Evolutionary conservation across 2,113 vertebrate genomes (phyloP).

Genomic region (Peromyscus californicus): DNA sequence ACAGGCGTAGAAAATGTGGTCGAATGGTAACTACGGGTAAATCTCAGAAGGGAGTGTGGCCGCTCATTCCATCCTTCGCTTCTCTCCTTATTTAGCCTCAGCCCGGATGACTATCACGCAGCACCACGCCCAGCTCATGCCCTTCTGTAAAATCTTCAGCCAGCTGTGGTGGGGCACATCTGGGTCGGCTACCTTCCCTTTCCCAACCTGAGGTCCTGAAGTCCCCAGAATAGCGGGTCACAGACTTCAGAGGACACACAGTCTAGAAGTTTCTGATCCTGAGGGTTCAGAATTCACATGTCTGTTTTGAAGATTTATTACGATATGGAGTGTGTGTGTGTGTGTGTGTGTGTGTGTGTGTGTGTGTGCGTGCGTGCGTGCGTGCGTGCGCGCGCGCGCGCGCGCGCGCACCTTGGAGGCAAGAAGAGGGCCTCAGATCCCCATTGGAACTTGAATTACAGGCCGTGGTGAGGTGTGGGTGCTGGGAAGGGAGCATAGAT

Average conservation of each 20-base stretch:
- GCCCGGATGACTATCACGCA: accelerated
- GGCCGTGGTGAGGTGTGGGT: background rate
- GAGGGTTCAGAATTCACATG: background rate
- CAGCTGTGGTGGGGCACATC: background rate
- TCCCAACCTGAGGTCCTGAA: background rate
- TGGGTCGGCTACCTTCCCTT: background rate
- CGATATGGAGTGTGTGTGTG: background rate
- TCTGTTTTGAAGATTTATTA: background rate
- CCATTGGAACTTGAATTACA: background rate
- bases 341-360: background rate
- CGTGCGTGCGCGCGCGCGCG: too few relatives aligned
- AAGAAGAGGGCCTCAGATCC: background rate
- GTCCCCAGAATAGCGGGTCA: background rate
- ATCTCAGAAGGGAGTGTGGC: background rate
- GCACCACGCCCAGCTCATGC: background rate
- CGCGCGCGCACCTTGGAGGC: too few relatives aligned
- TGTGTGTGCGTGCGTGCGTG: background rate
- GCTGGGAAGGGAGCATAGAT: background rate
- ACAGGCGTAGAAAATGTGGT: background rate
- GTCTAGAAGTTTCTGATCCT: background rate
- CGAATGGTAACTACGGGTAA: background rate
- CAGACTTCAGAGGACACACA: background rate
- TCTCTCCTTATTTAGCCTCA: background rate
- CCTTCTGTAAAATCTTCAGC: background rate
- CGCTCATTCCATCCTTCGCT: too few relatives aligned